These are phyloP conservation scores for Camelus dromedarius DNA, from an alignment of 2,113 vertebrate species.

Conservation along the genomic window DNA sequence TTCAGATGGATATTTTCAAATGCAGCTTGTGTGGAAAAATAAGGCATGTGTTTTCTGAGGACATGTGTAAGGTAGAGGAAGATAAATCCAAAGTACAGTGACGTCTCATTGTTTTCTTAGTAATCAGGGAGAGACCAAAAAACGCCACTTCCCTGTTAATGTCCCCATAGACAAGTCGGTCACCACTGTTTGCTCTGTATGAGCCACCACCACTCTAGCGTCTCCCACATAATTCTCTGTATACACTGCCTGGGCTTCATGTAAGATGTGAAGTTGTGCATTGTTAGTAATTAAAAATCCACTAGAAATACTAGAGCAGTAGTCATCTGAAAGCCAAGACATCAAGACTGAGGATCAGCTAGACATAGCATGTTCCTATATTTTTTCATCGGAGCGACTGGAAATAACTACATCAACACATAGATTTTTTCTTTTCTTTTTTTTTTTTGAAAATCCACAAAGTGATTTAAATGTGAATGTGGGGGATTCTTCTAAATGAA, in stretches of 20 bases:
- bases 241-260: not conserved
- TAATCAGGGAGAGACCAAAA: not conserved
- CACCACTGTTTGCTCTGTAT: fast-evolving
- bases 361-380: not conserved
- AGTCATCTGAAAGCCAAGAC: not conserved
- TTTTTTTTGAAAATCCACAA: not conserved
- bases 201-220: not conserved
- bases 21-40: not conserved
- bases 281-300: not conserved
- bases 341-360: not conserved
- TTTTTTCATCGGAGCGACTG: not conserved
- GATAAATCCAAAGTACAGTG: not conserved
- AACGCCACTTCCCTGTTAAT: not conserved
- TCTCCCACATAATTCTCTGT: not conserved
- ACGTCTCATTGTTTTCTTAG: not conserved
- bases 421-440: not conserved
- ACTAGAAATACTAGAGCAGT: not conserved
- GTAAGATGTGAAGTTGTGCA: not conserved
- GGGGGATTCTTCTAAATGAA: not conserved
- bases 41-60: not conserved
- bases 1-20: not conserved
- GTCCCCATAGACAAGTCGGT: not conserved
- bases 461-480: constrained; percentile 1
- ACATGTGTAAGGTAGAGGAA: not conserved
- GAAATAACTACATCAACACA: not conserved